Percentiles rank a stretch among this genome's conserved stretches.
Evolutionary conservation across 2,797 vertebrate species (phyloP).

Genomic region (Rallus crepitans): DNA sequence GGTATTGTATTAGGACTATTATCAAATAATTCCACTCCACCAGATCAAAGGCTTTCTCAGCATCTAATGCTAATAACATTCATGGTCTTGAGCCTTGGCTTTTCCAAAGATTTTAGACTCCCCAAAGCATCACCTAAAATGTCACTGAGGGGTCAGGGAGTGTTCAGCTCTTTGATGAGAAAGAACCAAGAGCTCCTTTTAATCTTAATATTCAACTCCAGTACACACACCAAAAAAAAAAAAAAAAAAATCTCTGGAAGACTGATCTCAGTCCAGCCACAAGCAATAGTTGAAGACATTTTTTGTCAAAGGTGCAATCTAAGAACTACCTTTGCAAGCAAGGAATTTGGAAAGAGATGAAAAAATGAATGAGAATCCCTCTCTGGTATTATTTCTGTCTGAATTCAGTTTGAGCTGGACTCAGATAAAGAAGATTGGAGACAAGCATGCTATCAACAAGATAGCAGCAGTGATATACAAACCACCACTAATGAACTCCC

Average conservation of each 20-base stretch:
- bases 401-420: background rate
- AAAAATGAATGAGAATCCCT: background rate
- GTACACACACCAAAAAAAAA: background rate
- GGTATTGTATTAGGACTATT: background rate
- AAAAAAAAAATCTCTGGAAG: background rate
- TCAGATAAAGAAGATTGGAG: background rate
- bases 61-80: background rate
- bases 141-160: background rate
- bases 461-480: background rate
- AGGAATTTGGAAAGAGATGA: slow-evolving; percentile 46
- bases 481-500: background rate
- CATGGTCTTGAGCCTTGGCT: background rate
- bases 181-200: background rate
- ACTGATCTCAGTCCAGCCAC: background rate
- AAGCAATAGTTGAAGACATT: background rate
- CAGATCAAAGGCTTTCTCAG: background rate
- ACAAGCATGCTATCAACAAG: background rate
- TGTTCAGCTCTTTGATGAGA: background rate
- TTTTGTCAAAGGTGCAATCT: background rate
- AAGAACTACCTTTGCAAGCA: background rate
- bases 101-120: background rate
- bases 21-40: background rate
- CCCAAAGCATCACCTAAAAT: background rate
- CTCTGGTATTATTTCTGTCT: slow-evolving; percentile 18
- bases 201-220: slow-evolving; percentile 7